Conservation (phyloP, 2,113 vertebrate species). For the Montifringilla adamsi region DNA sequence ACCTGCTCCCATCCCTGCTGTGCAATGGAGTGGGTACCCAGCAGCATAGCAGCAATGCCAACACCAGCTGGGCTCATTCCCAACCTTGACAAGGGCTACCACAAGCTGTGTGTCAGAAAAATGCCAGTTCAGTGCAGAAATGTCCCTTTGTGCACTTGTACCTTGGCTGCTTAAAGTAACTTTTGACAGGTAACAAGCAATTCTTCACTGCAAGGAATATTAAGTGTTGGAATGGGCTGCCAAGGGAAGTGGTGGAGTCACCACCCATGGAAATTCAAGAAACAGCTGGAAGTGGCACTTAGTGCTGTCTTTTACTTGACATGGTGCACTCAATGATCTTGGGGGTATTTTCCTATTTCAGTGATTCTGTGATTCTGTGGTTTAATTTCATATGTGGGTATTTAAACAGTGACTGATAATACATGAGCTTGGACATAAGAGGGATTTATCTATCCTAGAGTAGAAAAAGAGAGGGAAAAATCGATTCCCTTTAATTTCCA, state of each 20-base stretch:
- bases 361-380: neutral
- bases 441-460: neutral
- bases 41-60: neutral
- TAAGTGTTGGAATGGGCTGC: neutral
- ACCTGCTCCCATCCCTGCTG: neutral
- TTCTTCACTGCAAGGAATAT: neutral
- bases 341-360: neutral
- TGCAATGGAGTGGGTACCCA: neutral
- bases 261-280: neutral
- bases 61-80: neutral
- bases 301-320: neutral
- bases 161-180: neutral
- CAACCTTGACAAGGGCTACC: neutral
- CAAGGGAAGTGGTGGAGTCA: neutral
- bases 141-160: neutral
- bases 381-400: neutral
- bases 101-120: neutral
- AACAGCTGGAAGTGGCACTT: neutral
- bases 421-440: neutral
- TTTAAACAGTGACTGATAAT: neutral
- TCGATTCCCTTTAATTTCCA: neutral
- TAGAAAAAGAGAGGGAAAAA: neutral
- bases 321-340: neutral
- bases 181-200: neutral
- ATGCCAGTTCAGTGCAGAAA: neutral